Conservation (phyloP, 2,113 vertebrate genomes). For the Apteryx owenii region DNA sequence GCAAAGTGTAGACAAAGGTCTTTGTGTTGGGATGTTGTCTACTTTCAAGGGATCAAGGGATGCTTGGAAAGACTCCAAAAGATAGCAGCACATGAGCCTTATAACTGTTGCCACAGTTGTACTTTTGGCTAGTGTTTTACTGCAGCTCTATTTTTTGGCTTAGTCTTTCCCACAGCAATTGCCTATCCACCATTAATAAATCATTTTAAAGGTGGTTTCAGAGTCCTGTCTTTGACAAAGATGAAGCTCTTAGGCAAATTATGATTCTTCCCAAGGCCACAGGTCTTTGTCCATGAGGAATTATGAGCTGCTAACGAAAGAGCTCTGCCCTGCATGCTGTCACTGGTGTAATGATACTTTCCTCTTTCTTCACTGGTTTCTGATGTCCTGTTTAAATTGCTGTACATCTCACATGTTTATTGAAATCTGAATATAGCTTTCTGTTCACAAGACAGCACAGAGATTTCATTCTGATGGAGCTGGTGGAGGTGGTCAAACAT, state of each 20-base stretch:
- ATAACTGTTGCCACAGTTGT: neutral
- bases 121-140: neutral
- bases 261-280: neutral
- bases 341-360: neutral
- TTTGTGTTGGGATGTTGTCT: neutral
- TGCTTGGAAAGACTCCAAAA: neutral
- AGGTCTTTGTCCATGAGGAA: neutral
- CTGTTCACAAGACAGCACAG: neutral
- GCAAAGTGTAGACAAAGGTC: neutral
- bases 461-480: neutral
- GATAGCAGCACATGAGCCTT: neutral
- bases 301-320: neutral
- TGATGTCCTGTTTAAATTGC: neutral
- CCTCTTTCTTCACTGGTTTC: neutral
- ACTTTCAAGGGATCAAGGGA: neutral
- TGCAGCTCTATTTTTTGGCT: neutral
- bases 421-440: neutral
- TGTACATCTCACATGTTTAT: neutral
- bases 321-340: neutral
- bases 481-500: accelerated
- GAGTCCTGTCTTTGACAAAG: neutral
- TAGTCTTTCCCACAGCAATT: neutral
- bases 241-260: neutral
- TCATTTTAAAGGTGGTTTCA: neutral
- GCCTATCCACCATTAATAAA: neutral